Base-by-base conservation (phyloP, 2,888 invertebrate species). In the Aphodius granarius region DNA sequence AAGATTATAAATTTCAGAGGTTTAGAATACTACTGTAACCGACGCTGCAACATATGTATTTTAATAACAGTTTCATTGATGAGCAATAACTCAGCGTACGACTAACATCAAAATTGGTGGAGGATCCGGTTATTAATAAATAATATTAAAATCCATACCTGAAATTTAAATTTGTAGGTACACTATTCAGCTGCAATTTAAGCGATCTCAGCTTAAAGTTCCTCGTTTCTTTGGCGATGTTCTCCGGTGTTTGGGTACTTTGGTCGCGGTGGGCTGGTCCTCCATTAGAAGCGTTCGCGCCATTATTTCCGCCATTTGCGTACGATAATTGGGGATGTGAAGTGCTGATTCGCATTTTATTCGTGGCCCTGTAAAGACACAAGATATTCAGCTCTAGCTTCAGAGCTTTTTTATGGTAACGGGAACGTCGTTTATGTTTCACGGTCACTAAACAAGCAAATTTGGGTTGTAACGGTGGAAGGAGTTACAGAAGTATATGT, bases 181-280 rank as follows among this genome's bases (percentile, higher is more conserved):
- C 91, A 81, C 89, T 91, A 84, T 91, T 91, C 21, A 92, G 86
- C 79, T 91, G 90, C 79, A 92, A 87, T 83, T 90, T 90, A 78
- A 92, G 88, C 72, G 91, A 89, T 79, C 89, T 89, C 80, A 92
- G 85, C 83, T 89, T 90, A 81, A 89, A 86, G 83, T 91, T 90
- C 78, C 91, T 86, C 5, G 93, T 93, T 84, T 94, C 94, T 13
- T 91, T 90, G 0, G 91, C 90, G 79, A 94, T 93, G 86, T 92
- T 92, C 72, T 90, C 91, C 1, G 92, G 92, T 1, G 93, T 94
- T 88, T 93, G 94, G 6, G 94, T 94, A 66, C 91, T 90, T 79
- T 93, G 92, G 83, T 94, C 92, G 78, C 90, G 88, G 6, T 89
- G 89, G 73, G 88, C 84, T 71, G 87, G 76, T 23, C 81, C 80